Evolutionary conservation across 2,797 vertebrate genomes (phyloP).

Genomic region (Eidolon dupreanum): DNA sequence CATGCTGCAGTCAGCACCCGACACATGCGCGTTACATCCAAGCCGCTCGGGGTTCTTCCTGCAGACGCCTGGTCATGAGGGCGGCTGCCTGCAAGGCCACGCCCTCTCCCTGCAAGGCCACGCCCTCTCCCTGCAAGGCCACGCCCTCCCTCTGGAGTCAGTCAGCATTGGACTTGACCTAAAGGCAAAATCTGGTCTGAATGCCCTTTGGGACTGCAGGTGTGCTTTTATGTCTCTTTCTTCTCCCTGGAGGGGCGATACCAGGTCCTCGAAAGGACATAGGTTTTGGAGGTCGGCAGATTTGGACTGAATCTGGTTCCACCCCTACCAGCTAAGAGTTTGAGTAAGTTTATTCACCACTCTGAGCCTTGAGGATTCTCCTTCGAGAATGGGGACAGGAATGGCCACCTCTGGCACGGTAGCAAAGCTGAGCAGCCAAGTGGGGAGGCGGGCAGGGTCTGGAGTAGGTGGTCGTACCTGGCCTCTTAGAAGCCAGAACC

Average conservation of each 20-base stretch:
- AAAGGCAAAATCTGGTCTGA: neutral
- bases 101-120: neutral
- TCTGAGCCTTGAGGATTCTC: neutral
- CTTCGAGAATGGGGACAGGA: neutral
- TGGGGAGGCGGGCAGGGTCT: neutral
- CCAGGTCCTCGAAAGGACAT: neutral
- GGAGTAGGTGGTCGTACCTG: neutral
- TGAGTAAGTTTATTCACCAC: neutral
- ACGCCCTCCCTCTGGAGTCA: neutral
- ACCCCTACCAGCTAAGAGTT: neutral
- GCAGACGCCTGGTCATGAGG: neutral
- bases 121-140: neutral
- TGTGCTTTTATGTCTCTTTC: neutral
- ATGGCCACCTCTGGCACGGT: fast-evolving
- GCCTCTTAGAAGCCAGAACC: neutral
- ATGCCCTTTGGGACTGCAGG: neutral
- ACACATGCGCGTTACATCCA: too few relatives aligned
- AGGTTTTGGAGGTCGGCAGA: neutral
- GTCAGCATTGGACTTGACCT: neutral
- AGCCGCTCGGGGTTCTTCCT: neutral
- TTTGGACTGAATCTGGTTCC: neutral
- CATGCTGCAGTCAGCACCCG: too few relatives aligned
- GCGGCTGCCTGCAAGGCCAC: neutral
- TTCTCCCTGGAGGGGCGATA: neutral
- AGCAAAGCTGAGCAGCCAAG: neutral